phyloP scores from a whole-genome alignment of 2,888 invertebrate genomes.

The Athalia circularis region DNA sequence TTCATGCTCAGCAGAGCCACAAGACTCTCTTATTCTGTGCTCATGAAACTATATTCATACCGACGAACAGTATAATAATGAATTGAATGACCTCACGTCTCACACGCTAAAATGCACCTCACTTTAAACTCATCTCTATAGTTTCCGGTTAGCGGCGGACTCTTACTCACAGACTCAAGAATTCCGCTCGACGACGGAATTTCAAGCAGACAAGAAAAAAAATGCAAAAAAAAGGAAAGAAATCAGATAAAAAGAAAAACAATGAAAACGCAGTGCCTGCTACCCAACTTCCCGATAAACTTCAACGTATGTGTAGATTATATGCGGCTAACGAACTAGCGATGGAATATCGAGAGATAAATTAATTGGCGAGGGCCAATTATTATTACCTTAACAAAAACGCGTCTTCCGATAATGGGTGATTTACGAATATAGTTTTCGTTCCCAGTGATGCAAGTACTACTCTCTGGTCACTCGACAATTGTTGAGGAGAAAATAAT shows the following conservation, averaged over 20 bases:
- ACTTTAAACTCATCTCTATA: not conserved
- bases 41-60: slow-evolving; percentile 15
- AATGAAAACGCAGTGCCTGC: no score
- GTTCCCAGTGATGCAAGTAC: no score
- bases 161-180: not conserved
- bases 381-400: not conserved
- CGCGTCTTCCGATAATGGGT: not conserved
- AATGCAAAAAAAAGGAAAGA: not conserved
- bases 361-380: not conserved
- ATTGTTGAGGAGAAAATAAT: no score
- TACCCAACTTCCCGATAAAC: no score
- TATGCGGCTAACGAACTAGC: not conserved
- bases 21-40: slow-evolving; percentile 15
- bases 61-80: not conserved
- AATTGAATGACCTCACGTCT: slow-evolving; percentile 1
- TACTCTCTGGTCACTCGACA: no score
- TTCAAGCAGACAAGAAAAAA: slow-evolving; percentile 6
- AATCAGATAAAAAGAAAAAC: no score
- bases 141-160: not conserved
- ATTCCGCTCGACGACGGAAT: slow-evolving; percentile 14
- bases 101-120: not conserved
- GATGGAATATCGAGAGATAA: not conserved
- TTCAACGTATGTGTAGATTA: no score
- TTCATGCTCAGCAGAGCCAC: slow-evolving; percentile 35
- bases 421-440: no score